Evolutionary conservation across 2,113 vertebrate genomes (phyloP).

Genomic region (Aegotheles bennettii): DNA sequence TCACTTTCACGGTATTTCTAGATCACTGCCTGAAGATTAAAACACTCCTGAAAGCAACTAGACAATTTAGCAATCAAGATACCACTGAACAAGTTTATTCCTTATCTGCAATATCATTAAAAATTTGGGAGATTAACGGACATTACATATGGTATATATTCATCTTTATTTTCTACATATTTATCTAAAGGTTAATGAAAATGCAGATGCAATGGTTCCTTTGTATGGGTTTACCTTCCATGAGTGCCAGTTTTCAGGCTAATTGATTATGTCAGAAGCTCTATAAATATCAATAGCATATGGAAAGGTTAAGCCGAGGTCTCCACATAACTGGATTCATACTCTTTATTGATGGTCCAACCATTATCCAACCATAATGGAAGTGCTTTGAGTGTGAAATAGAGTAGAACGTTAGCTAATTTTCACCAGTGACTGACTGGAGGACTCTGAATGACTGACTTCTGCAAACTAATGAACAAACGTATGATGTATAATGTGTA

Average conservation of each 20-base stretch:
- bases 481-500: not conserved
- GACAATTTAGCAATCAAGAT: not conserved
- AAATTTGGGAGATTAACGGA: not conserved
- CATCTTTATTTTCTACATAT: constrained; percentile 29
- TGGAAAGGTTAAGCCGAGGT: constrained; percentile 63
- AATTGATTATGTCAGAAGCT: constrained; percentile 72
- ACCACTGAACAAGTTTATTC: not conserved
- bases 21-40: not conserved
- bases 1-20: not conserved
- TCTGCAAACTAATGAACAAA: not conserved
- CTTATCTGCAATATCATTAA: constrained; percentile 20
- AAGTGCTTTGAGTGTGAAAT: constrained; percentile 68
- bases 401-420: constrained; percentile 56
- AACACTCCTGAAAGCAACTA: not conserved
- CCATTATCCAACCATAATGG: constrained; percentile 67
- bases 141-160: constrained; percentile 10
- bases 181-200: constrained; percentile 59
- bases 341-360: constrained; percentile 64
- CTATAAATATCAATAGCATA: constrained; percentile 74
- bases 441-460: not conserved
- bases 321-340: constrained; percentile 53
- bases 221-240: constrained; percentile 50
- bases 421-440: not conserved
- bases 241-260: constrained; percentile 51
- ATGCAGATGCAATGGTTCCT: constrained; percentile 40